Base-by-base conservation (phyloP, 1,140 invertebrate species). In the Micrasema longulum region DNA sequence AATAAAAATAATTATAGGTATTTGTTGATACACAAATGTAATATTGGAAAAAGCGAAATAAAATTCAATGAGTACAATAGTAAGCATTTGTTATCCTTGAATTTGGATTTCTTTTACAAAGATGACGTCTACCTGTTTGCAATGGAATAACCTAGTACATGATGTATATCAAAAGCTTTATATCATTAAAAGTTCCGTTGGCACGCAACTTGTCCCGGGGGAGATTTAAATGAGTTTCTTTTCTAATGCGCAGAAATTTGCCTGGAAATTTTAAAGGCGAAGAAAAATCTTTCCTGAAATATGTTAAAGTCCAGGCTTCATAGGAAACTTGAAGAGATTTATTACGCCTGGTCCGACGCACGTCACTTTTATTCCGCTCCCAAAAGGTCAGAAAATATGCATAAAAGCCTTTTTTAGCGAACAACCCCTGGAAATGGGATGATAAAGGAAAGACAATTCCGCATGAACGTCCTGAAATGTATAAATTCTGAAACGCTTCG, bases 151-250 rank as follows among this genome's bases (percentile, higher is more conserved):
- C 26, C 7, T 2, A 31, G 7, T 31, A 31, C 2, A 31, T 7
- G 7, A 4, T 2, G 7, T 60, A 35, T 38, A 41, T 20, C 38
- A 60, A 60, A 60, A 60, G 22, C 35, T 31, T 60, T 41, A 60
- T 60, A 41, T 60, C 55, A 60, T 60, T 60, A 60, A 60, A 60
- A 60, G 35, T 60, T 60, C 22, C n/a, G 10, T 35, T 41, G 55
- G 35, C 55, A 38, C 55, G 16, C 36, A 22, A 60, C 55, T 18
- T 38, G 31, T 16, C 55, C 36, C 16, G 35, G 14, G 55, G 55
- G 55, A 41, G 55, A 31, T 60, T 60, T 60, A 60, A 60, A 60
- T 60, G 55, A 60, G 55, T 60, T 60, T 35, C 55, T 60, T 60
- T 60, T 35, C n/a, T 60, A 60, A 60, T 60, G 55, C 55, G 35